Conservation (phyloP, 2,113 vertebrate genomes). For the Thomomys bottae region DNA sequence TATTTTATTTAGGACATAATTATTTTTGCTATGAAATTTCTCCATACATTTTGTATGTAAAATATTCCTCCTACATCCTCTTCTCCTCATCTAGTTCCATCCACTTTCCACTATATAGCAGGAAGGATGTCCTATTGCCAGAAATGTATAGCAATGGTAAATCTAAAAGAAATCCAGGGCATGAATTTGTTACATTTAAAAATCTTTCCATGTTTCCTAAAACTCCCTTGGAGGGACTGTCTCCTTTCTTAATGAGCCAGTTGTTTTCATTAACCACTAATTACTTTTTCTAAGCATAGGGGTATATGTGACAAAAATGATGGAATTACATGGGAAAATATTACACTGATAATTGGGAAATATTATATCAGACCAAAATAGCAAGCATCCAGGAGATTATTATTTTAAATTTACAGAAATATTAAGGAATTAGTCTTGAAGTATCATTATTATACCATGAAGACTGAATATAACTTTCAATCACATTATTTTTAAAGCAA, state of each 20-base stretch:
- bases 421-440: constrained; percentile 52
- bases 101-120: background rate
- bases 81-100: background rate
- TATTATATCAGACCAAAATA: constrained; percentile 62
- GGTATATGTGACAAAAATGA: constrained; percentile 72
- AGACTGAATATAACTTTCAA: constrained; percentile 32
- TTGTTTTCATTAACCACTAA: constrained; percentile 82
- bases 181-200: constrained; percentile 57
- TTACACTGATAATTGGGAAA: constrained; percentile 73
- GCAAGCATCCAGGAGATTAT: constrained; percentile 60
- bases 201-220: constrained; percentile 53
- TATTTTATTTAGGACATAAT: background rate
- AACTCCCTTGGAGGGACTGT: constrained; percentile 62
- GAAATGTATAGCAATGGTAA: constrained; percentile 8
- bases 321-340: constrained; percentile 78
- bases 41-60: background rate
- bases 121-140: background rate
- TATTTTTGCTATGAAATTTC: background rate
- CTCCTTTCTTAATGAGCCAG: constrained; percentile 74
- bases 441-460: constrained; percentile 35
- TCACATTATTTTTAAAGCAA: constrained; percentile 42
- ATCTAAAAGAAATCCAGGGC: constrained; percentile 36
- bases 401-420: constrained; percentile 60
- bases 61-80: background rate
- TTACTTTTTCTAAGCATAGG: constrained; percentile 79